These are phyloP conservation scores for Oligia latruncula DNA, from an alignment of 2,888 invertebrate genomes.

Conservation along the genomic window DNA sequence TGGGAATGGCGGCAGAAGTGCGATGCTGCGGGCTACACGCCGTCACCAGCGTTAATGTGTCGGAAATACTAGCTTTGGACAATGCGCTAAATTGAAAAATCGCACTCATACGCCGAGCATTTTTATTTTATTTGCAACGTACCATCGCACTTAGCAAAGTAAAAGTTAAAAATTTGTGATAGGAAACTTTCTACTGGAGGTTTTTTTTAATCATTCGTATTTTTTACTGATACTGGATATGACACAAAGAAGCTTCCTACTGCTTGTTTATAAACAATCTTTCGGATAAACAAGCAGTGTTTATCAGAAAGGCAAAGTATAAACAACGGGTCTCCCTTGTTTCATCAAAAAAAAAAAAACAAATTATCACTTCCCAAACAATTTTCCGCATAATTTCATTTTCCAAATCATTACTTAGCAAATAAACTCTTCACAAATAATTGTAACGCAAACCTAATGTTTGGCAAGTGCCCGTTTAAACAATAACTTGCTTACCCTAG, in stretches of 20 bases:
- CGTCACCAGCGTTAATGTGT: constrained; percentile 71
- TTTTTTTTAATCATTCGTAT: background rate
- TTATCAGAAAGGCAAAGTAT: background rate
- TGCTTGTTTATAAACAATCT: background rate
- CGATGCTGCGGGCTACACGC: constrained; percentile 63
- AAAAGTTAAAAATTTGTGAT: constrained; percentile 11
- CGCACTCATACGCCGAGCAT: constrained; percentile 38
- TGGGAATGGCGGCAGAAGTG: constrained; percentile 64
- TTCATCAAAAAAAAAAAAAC: too few relatives aligned
- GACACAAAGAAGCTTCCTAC: background rate
- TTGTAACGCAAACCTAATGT: too few relatives aligned
- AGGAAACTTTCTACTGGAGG: background rate
- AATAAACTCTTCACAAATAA: too few relatives aligned
- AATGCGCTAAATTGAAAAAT: constrained; percentile 65
- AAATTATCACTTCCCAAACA: too few relatives aligned
- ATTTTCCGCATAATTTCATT: too few relatives aligned
- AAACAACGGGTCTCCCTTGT: too few relatives aligned
- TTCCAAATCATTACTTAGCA: too few relatives aligned
- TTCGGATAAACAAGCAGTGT: background rate
- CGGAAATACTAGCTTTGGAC: constrained; percentile 71
- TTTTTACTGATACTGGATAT: too few relatives aligned
- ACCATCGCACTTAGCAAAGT: constrained; percentile 6
- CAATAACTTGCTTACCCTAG: too few relatives aligned
- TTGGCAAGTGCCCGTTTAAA: too few relatives aligned
- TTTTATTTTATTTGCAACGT: constrained; percentile 39